phyloP scores from a whole-genome alignment of 1,140 invertebrate genomes.

The Ladona fulva region DNA sequence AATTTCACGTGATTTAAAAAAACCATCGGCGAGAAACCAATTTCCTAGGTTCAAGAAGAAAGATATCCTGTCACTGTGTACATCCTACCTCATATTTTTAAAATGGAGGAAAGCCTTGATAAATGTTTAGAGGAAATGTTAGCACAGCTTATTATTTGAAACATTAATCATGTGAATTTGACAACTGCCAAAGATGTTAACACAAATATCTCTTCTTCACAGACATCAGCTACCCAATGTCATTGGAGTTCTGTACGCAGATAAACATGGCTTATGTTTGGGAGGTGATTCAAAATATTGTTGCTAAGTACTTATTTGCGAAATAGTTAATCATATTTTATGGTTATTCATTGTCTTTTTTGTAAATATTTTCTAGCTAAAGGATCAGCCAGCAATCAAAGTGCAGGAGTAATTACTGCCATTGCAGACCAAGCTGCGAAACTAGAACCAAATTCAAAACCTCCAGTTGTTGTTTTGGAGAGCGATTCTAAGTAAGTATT shows the following conservation, averaged over 20 bases:
- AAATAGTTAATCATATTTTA: too few species aligned
- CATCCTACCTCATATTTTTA: too few species aligned
- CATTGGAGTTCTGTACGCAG: constrained; percentile 35
- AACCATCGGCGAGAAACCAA: too few species aligned
- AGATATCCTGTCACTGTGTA: too few species aligned
- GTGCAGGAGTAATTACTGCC: constrained; percentile 38
- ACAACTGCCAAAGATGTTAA: constrained; percentile 10
- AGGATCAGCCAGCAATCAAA: constrained; percentile 35
- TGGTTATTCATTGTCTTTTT: background rate
- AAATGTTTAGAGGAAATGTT: constrained; percentile 37
- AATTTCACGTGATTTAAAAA: too few species aligned
- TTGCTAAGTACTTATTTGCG: background rate
- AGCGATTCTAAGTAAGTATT: constrained; percentile 34
- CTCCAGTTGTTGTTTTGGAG: constrained; percentile 35
- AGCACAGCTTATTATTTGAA: constrained; percentile 24
- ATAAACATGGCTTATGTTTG: constrained; percentile 37
- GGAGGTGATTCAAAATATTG: constrained; percentile 30
- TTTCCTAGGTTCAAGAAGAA: too few species aligned
- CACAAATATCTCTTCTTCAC: constrained; percentile 17
- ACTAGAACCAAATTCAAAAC: constrained; percentile 33
- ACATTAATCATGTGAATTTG: constrained; percentile 13
- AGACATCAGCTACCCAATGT: constrained; percentile 32
- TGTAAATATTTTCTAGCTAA: constrained; percentile 30
- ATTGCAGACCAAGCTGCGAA: constrained; percentile 37
- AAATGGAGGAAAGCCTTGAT: constrained; percentile 37